Percentiles rank a stretch among this genome's conserved stretches.
Conservation (phyloP, 2,888 invertebrate species). For the Drosophila rellima region DNA sequence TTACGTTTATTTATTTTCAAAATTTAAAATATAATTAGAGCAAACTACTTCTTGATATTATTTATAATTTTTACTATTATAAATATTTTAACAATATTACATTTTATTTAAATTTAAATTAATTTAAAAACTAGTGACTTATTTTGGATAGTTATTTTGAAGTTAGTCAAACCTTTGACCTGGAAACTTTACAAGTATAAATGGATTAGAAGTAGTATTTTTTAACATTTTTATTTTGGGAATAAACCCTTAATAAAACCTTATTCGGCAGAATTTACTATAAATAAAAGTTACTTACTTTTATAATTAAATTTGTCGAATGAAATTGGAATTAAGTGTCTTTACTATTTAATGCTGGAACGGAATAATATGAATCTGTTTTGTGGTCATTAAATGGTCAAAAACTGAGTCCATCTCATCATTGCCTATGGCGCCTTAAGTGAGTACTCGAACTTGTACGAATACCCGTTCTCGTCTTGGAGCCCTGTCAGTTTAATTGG, state of each 20-base stretch:
- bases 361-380: constrained; percentile 5
- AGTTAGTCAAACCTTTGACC: too few relatives aligned
- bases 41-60: not conserved
- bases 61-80: not conserved
- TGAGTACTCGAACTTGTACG: constrained; percentile 12
- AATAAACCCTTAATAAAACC: too few relatives aligned
- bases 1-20: not conserved
- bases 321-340: not conserved
- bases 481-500: constrained; percentile 50
- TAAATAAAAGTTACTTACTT: not conserved
- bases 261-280: too few relatives aligned
- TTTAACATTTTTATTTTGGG: too few relatives aligned
- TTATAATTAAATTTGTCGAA: not conserved
- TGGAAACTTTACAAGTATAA: too few relatives aligned
- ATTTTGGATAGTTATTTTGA: too few relatives aligned
- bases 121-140: too few relatives aligned
- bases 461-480: not conserved
- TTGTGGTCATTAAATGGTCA: constrained; percentile 16
- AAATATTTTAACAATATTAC: too few relatives aligned
- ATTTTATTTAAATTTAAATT: too few relatives aligned
- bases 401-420: not conserved
- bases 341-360: constrained; percentile 7
- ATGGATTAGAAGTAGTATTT: too few relatives aligned
- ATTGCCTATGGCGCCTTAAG: constrained; percentile 25
- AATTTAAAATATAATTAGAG: not conserved